Evolutionary conservation across 2,797 vertebrate species (phyloP).

Genomic region (Buceros bicornis): DNA sequence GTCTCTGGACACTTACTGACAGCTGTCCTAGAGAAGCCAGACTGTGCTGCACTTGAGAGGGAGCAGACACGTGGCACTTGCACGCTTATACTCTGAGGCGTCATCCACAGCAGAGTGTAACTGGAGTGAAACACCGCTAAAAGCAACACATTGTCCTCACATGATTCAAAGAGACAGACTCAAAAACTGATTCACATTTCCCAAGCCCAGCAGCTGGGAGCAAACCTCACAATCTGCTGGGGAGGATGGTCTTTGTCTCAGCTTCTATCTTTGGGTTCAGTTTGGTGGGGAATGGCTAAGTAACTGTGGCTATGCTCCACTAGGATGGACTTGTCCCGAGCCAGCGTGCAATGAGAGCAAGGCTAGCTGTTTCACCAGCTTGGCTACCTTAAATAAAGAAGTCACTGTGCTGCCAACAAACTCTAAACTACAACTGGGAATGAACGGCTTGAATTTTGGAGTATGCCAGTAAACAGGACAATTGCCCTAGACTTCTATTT

Average conservation of each 20-base stretch:
- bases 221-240: background rate
- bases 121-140: accelerated
- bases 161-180: accelerated
- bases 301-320: accelerated
- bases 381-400: background rate
- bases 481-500: background rate
- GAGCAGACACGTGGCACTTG: background rate
- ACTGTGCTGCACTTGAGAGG: background rate
- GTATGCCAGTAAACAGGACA: background rate
- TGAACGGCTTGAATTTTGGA: background rate
- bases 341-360: background rate
- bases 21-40: background rate
- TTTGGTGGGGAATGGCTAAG: background rate
- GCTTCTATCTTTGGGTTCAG: background rate
- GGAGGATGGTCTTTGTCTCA: background rate
- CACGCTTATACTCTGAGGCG: background rate
- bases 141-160: accelerated
- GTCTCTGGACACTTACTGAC: background rate
- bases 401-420: background rate
- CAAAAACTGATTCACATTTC: background rate
- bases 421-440: background rate
- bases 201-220: background rate
- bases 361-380: background rate
- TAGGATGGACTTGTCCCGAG: background rate
- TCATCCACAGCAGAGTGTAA: accelerated